These are phyloP conservation scores for Osedax frankpressi DNA, from an alignment of 2,888 invertebrate genomes.

Conservation along the genomic window DNA sequence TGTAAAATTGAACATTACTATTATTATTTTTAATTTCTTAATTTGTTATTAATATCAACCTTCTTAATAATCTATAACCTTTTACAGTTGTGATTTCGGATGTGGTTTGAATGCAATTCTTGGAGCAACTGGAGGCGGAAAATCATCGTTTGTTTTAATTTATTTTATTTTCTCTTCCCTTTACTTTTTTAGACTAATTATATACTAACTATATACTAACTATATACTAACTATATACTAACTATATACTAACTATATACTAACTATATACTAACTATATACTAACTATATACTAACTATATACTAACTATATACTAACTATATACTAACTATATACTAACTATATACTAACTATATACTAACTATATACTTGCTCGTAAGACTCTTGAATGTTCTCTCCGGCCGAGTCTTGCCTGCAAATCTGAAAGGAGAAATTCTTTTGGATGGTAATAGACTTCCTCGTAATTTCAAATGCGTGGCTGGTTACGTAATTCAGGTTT, in stretches of 20 bases:
- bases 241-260: too few species aligned
- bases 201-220: too few species aligned
- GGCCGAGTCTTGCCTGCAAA: constrained; percentile 23
- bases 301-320: too few species aligned
- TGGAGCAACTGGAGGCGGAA: constrained; percentile 46
- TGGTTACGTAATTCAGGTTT: constrained; percentile 47
- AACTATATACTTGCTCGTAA: too few species aligned
- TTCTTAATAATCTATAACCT: background rate
- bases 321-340: too few species aligned
- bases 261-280: too few species aligned
- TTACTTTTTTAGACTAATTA: too few species aligned
- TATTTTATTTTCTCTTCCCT: too few species aligned
- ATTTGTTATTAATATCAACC: background rate
- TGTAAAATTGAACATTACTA: too few species aligned
- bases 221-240: too few species aligned
- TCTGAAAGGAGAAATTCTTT: constrained; percentile 34
- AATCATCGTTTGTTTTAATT: constrained; percentile 47
- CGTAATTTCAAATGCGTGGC: constrained; percentile 44
- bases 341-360: too few species aligned
- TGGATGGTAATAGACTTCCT: constrained; percentile 41
- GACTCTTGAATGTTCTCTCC: constrained; percentile 28
- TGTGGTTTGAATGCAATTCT: constrained; percentile 45
- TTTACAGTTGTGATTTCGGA: constrained; percentile 39
- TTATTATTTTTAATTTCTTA: background rate
- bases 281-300: too few species aligned